Base-by-base conservation (phyloP, 1,140 invertebrate species). In the Aphidius gifuensis region DNA sequence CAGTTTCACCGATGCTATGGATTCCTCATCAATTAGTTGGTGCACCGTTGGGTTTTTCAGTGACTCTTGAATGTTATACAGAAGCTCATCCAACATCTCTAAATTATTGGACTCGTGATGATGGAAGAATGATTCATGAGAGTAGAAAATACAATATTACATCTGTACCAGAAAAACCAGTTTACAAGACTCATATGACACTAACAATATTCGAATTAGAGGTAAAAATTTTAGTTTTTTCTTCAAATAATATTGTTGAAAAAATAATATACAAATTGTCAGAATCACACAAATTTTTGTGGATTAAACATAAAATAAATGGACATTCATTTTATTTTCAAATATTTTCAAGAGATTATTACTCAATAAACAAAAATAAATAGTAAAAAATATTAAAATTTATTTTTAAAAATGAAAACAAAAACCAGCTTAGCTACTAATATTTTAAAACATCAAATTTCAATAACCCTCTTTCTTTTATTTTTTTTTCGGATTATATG, bases 81-180 rank as follows among this genome's bases (percentile, higher is more conserved):
- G 93, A 96, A 78, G 92, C 93, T 7, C 91, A 94, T 82, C 93
- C 94, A 5, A 92, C 89, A 5, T 94, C 93, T 7, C 84, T 95
- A 32, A 95, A 95, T 80, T 95, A 94, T 75, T 96, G 94, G 94
- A 92, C 91, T 0, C 80, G 89, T n/a, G 91, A 93, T 68, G 90
- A 92, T 67, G 90, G 90, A 4, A 85, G 90, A 71, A 94, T 94
- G 91, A 93, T 95, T 55, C 91, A 93, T 68, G 91, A 93, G 68
- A 91, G 87, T 40, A 74, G 79, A 21, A 94, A 94, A 77, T 94
- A 93, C 76, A 88, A 88, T 63, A 79, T 82, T 6, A 78, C 83
- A 21, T 74, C 78, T 9, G 71, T 62, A 5, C 67, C 74, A 21
- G 78, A 78, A 48, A 76, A 72, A 46, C 88, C 89, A 2, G 82